Evolutionary conservation across 2,888 invertebrate genomes (phyloP).

Genomic region (Tryphoninae sp.): DNA sequence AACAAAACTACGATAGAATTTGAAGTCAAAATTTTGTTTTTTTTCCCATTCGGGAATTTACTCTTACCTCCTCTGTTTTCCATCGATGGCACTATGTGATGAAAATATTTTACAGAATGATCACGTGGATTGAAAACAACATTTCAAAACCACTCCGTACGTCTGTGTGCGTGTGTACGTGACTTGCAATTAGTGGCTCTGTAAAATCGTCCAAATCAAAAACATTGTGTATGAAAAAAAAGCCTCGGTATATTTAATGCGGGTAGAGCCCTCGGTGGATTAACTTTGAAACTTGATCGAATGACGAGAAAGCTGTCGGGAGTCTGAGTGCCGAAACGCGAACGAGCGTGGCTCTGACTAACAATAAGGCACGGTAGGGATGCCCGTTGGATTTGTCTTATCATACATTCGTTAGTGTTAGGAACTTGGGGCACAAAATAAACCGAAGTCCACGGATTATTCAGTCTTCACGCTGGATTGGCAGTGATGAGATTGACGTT

Average conservation of each 20-base stretch:
- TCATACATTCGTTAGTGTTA: constrained; percentile 32
- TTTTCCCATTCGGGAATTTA: too few species aligned
- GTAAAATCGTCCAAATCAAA: not conserved
- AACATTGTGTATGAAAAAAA: not conserved
- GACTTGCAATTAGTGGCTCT: too few species aligned
- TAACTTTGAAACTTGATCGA: constrained; percentile 29
- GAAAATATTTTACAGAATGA: too few species aligned
- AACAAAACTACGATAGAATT: too few species aligned
- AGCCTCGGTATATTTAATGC: not conserved
- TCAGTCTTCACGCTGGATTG: constrained; percentile 21
- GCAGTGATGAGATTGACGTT: constrained; percentile 33
- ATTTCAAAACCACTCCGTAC: too few species aligned
- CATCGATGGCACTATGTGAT: too few species aligned
- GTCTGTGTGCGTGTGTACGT: too few species aligned
- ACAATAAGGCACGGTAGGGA: not conserved
- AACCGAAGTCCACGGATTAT: constrained; percentile 25
- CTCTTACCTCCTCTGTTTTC: too few species aligned
- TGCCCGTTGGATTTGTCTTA: not conserved
- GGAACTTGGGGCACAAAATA: constrained; percentile 25
- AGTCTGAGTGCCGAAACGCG: constrained; percentile 5
- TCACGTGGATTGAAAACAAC: too few species aligned
- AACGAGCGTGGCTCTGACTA: constrained; percentile 10
- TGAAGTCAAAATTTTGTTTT: too few species aligned
- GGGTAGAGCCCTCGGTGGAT: constrained; percentile 8
- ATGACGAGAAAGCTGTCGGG: constrained; percentile 23